Evolutionary conservation across 2,797 vertebrate species (phyloP), one percentile per base, ranked within the genome.

Genomic region (Falco biarmicus): DNA sequence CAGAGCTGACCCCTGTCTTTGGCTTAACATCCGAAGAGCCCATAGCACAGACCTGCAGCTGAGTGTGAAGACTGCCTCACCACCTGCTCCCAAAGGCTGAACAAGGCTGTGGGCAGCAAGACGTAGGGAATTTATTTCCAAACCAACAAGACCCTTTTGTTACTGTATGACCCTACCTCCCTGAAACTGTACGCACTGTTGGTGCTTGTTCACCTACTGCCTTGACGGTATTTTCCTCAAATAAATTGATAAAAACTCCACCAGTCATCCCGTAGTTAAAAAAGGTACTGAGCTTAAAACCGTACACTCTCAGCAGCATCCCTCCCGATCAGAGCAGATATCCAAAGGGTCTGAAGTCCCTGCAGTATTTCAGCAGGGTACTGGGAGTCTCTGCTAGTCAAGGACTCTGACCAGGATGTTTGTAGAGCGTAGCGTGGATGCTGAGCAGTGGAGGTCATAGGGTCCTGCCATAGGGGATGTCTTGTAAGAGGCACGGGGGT

Each of bases 351-450:
- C 8, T 22, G 9, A 41, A 4, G 32, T 16, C 53, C 41, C 51
- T 22, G 54, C 29, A 28, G 37, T 9, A 22, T 13, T 51, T 29
- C n/a, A 31, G 29, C 53, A 47, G 25, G 5, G 17, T 10, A 2
- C 13, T 19, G 43, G 29, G 28, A 48, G 21, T 20, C 34, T 60
- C 50, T 43, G 50, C 57, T 12, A 14, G 59, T 4, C 45, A 26
- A 29, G 25, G 60, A 15, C 60, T 47, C 69, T 32, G 48, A 39
- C 13, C 32, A 20, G 37, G 45, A 39, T 47, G 15, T 15, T 4
- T 1, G 15, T 47, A 24, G 48, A 50, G 47, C 7, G 3, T 7
- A n/a, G 32, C 1, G 4, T 24, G 11, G n/a, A 10, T 1, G 9
- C 51, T 32, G 37, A 34, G 32, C 28, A 15, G 16, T 19, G 19